Base-by-base conservation (phyloP, 2,113 vertebrate genomes). In the Clarias gariepinus region DNA sequence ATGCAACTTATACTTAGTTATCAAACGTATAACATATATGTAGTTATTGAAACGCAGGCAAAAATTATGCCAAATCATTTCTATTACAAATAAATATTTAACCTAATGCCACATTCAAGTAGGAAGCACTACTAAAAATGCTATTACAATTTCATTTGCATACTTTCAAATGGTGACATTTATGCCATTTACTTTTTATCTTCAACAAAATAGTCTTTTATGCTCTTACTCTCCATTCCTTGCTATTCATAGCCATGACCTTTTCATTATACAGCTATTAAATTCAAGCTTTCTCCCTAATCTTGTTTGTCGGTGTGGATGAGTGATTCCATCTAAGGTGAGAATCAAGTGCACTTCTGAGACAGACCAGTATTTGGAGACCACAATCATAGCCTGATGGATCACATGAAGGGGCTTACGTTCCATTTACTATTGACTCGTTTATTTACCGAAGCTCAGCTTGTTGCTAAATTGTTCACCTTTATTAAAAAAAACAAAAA, bases 191-290 rank as follows among this genome's bases (percentile, higher is more conserved):
- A 36, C 86, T 76, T 69, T 64, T 60, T 71, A 81, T 82, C 66
- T 63, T 66, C 69, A 36, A 68, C n/a, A 82, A 82, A 87, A 82
- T 64, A 53, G 57, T 69, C 41, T 87, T 86, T 83, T 77, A 60
- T 83, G 36, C 28, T 28, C 60, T 83, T 74, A 61, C 57, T 36
- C 68, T 66, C 23, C 79, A 19, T 58, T 82, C 25, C 60, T 7
- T 15, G 55, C 66, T 74, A 63, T 86, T 86, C 64, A 82, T 83
- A 83, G 81, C 28, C 69, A 55, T 87, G 86, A 87, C 86, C 86
- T 87, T 87, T 87, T 87, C 79, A 87, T 83, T 61, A 83, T 87
- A 83, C 86, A 77, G 86, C 81, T 82, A 73, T 87, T 83, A 87
- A 83, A 83, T 52, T 76, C 69, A 77, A 77, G 86, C 60, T 68